Base-by-base conservation (phyloP, 2,113 vertebrate genomes). In the Oenanthe melanoleuca region DNA sequence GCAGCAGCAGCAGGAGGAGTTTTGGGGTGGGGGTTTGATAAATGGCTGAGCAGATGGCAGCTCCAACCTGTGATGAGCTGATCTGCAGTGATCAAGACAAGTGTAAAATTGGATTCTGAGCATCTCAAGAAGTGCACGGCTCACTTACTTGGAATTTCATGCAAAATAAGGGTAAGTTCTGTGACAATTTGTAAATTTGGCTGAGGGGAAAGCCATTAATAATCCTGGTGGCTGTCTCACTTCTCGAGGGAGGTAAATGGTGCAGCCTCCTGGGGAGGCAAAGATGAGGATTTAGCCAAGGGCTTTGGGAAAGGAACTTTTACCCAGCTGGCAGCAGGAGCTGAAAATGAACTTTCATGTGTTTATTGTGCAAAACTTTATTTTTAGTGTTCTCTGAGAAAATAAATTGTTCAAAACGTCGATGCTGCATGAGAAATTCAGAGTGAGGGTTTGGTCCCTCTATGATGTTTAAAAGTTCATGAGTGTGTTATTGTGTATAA, bases 101-200 rank as follows among this genome's bases (percentile, higher is more conserved):
- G 75, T 93, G 95, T 93, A 93, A 96, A 96, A 96, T 92, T 94
- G 90, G 92, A 92, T 95, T 96, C 70, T 57, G 74, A 70, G 74
- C 85, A 2, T 57, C 74, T 86, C 66, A 25, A 60, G 37, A 64
- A 94, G 79, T 6, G 37, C 67, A 26, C 5, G 21, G 59, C 74
- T 93, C 52, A 0, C 65, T 91, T 25, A 2, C n/a, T 94, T 47
- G 12, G 45, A 47, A 23, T 92, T 89, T 89, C 55, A 75, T 80
- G 74, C 44, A 45, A 93, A 95, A 45, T 26, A 65, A 45, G 22
- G 11, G 55, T 9, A 40, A 75, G 49, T 90, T 96, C 55, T 77
- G 66, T 74, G 78, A 61, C 50, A 92, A 75, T 79, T 89, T 42
- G 60, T 74, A 57, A 75, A 82, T 87, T 40, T 93, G 84, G 49